Evolutionary conservation across 2,113 vertebrate genomes (phyloP).

Genomic region (Pitta sordida): DNA sequence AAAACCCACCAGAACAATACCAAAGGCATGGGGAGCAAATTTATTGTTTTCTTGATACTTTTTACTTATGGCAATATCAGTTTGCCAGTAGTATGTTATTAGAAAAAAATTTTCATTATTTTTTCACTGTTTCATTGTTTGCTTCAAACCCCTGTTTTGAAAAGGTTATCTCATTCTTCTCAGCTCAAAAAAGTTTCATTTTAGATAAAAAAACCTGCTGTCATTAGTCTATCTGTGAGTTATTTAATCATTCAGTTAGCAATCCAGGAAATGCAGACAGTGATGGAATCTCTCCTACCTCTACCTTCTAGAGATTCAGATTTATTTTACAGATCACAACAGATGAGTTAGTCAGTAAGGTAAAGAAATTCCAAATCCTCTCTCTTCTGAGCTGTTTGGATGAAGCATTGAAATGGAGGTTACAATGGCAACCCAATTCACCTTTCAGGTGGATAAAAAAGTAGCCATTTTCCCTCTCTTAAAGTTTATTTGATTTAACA

Average conservation of each 20-base stretch:
- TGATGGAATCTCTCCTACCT: not conserved
- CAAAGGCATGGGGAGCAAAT: not conserved
- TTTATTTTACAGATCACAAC: constrained; percentile 1
- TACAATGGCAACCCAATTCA: not conserved
- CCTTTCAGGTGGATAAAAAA: not conserved
- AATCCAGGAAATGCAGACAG: not conserved
- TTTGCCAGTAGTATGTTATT: not conserved
- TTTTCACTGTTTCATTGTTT: not conserved
- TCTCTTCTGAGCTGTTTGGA: constrained; percentile 3
- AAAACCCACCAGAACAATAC: not conserved
- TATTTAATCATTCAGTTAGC: not conserved
- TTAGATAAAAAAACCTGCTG: not conserved
- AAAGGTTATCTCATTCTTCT: not conserved
- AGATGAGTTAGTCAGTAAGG: not conserved
- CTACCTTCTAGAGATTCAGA: not conserved
- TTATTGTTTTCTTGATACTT: not conserved
- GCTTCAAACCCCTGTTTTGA: not conserved
- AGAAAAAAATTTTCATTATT: not conserved
- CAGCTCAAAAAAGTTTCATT: not conserved
- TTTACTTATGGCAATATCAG: not conserved
- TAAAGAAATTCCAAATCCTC: not conserved
- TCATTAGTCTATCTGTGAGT: not conserved
- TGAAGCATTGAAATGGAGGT: not conserved
- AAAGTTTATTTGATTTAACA: not conserved
- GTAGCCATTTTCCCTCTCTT: not conserved